Evolutionary conservation across 1,140 invertebrate genomes (phyloP).

Genomic region (Bicyclus anynana): DNA sequence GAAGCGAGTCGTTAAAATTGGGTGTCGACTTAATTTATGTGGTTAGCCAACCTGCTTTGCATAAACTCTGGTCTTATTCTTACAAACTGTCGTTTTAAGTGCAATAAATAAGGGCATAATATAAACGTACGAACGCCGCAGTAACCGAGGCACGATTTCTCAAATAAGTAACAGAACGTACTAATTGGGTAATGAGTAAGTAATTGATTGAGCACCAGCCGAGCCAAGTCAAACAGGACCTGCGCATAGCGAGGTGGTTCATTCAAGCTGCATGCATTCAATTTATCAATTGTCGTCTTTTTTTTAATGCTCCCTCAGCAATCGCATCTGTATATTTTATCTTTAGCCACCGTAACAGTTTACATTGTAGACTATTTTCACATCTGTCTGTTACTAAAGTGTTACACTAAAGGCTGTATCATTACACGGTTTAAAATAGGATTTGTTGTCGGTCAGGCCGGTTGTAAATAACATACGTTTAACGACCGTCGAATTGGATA

Average conservation of each 20-base stretch:
- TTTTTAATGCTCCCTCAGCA: constrained; percentile 20
- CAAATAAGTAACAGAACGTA: constrained; percentile 31
- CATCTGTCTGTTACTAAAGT: constrained; percentile 36
- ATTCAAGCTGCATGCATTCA: constrained; percentile 26
- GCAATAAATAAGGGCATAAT: neutral
- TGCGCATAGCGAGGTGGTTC: constrained; percentile 18
- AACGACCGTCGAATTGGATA: constrained; percentile 22
- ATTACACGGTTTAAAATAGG: constrained; percentile 24
- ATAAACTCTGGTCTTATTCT: neutral
- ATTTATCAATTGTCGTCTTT: constrained; percentile 26
- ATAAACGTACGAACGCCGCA: constrained; percentile 3
- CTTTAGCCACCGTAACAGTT: constrained; percentile 15
- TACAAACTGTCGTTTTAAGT: neutral
- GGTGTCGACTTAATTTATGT: neutral
- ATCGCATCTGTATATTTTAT: constrained; percentile 17
- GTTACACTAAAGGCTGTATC: constrained; percentile 37
- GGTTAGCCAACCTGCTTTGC: neutral
- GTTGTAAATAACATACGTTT: constrained; percentile 50
- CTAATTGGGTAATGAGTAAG: constrained; percentile 41
- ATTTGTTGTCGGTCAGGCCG: constrained; percentile 35
- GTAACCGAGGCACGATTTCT: constrained; percentile 22
- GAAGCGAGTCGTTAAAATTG: constrained; percentile 5
- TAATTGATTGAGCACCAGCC: constrained; percentile 33
- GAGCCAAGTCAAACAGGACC: constrained; percentile 22
- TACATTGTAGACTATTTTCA: constrained; percentile 29